Evolutionary conservation across 2,888 invertebrate species (phyloP).

Genomic region (Rhagium mordax): DNA sequence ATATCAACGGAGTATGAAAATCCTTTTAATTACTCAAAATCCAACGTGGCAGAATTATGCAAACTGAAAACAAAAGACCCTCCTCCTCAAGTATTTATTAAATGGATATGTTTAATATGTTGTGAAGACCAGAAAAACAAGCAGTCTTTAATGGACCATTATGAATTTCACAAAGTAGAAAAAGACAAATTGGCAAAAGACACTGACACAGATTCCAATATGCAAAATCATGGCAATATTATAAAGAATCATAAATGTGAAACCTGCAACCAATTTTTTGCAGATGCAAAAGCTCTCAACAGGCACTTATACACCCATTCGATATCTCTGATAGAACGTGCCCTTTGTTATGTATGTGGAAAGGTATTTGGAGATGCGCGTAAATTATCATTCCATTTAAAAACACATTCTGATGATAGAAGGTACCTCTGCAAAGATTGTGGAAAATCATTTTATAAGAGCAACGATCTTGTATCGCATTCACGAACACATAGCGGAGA

Average conservation of each 20-base stretch:
- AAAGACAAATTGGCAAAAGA: constrained; percentile 10
- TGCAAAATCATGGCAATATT: no score
- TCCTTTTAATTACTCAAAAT: constrained; percentile 2
- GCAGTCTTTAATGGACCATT: constrained; percentile 44
- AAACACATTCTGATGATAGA: constrained; percentile 56
- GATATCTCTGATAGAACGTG: no score
- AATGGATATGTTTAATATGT: constrained; percentile 38
- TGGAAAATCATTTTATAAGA: constrained; percentile 57
- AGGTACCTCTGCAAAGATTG: constrained; percentile 58
- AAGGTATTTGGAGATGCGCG: background rate
- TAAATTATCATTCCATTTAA: background rate
- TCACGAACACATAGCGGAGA: constrained; percentile 76
- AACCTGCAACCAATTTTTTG: background rate
- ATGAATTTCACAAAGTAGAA: constrained; percentile 33
- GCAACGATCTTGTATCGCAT: constrained; percentile 71
- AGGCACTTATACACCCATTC: background rate
- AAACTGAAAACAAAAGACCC: no score
- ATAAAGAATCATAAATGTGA: background rate
- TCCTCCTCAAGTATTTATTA: background rate
- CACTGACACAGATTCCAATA: no score
- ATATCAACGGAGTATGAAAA: background rate
- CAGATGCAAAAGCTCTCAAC: background rate
- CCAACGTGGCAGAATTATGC: no score
- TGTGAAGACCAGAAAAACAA: constrained; percentile 36
- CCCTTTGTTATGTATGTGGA: background rate